Conservation (phyloP, 2,113 vertebrate species). For the Chloroceryle aenea region DNA sequence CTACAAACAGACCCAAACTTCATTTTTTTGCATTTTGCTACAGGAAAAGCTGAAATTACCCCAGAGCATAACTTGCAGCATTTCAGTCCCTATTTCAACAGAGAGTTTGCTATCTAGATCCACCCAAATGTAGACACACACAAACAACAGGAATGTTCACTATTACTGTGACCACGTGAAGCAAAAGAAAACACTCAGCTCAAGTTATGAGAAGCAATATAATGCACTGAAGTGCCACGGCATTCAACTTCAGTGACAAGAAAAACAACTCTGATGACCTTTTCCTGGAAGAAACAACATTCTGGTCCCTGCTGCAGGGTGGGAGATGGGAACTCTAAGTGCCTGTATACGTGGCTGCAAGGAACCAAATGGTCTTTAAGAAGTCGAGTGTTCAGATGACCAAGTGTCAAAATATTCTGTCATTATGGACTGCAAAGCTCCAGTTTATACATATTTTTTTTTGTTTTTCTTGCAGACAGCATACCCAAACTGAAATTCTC, state of each 20-base stretch:
- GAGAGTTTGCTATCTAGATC: not conserved
- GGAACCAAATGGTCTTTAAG: not conserved
- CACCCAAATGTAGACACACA: not conserved
- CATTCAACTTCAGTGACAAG: not conserved
- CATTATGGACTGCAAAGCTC: not conserved
- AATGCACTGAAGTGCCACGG: not conserved
- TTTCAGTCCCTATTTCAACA: not conserved
- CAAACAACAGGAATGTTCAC: not conserved
- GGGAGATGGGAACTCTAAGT: not conserved
- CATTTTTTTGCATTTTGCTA: not conserved
- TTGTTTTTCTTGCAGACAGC: not conserved
- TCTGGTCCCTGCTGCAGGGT: accelerated
- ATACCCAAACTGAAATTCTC: not conserved
- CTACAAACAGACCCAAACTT: not conserved
- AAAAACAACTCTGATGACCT: not conserved
- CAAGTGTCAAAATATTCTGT: not conserved
- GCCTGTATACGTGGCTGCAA: not conserved
- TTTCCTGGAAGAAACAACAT: not conserved
- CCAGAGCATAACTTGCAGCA: not conserved
- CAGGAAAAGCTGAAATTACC: not conserved
- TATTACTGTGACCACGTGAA: not conserved
- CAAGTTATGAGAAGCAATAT: not conserved
- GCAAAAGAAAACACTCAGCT: not conserved
- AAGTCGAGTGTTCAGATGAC: not conserved
- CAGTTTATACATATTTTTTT: not conserved